Percentiles rank a stretch among this genome's conserved stretches.
Evolutionary conservation across 2,113 vertebrate species (phyloP).

Genomic region (Melanocharis versteri): DNA sequence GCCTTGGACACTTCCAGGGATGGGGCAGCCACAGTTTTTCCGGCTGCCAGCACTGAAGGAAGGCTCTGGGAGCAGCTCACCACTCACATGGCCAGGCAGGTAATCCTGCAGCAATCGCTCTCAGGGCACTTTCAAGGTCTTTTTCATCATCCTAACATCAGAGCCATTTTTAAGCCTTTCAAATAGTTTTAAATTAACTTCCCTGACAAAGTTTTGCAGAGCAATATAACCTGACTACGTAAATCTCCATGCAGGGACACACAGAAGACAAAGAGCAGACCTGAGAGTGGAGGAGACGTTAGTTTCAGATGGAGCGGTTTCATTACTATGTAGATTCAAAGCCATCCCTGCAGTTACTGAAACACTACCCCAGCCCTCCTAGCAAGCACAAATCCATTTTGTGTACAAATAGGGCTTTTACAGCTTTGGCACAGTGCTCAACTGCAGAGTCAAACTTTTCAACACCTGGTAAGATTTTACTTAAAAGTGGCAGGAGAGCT

Average conservation of each 20-base stretch:
- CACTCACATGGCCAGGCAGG: not conserved
- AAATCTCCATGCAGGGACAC: not conserved
- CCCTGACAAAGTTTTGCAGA: not conserved
- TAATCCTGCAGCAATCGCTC: not conserved
- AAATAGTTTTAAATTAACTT: not conserved
- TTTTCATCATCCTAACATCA: not conserved
- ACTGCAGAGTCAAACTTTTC: not conserved
- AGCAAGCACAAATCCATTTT: not conserved
- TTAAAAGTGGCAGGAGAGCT: slow-evolving; percentile 11
- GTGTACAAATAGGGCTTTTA: slow-evolving; percentile 21
- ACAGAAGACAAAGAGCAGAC: not conserved
- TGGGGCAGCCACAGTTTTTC: not conserved
- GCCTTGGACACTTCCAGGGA: not conserved
- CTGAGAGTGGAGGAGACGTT: not conserved
- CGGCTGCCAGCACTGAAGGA: not conserved
- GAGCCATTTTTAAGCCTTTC: not conserved
- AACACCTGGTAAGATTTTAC: not conserved
- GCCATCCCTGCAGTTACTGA: not conserved
- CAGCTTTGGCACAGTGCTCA: not conserved
- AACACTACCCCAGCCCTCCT: not conserved
- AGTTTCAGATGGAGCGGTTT: not conserved
- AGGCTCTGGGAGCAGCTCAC: not conserved
- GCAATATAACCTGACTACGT: not conserved
- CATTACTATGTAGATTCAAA: not conserved
- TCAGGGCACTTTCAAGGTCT: not conserved